phyloP scores from a whole-genome alignment of 2,797 vertebrate genomes.

The Sebastes nivosus region DNA sequence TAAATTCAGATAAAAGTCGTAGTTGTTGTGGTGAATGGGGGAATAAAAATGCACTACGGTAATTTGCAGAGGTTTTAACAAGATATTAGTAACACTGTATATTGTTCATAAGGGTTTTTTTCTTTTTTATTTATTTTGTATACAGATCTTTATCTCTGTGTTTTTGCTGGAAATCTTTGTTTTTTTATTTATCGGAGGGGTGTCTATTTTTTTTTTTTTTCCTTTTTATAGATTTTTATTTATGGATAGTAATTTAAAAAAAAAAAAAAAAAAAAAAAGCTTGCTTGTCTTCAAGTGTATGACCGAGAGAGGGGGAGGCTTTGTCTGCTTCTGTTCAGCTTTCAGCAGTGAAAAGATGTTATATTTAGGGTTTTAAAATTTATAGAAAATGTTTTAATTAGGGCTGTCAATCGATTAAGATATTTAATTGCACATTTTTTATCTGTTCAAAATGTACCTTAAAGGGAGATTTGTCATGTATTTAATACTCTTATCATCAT shows the following conservation, averaged over 20 bases:
- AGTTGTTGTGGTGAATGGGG: slow-evolving; percentile 58
- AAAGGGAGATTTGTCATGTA: too few relatives aligned
- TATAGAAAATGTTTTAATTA: background rate
- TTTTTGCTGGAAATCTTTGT: slow-evolving; percentile 72
- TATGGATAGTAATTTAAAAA: slow-evolving; percentile 69
- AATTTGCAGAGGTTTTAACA: slow-evolving; percentile 65
- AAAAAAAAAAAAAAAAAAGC: slow-evolving; percentile 8
- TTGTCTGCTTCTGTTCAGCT: slow-evolving; percentile 17
- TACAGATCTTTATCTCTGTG: slow-evolving; percentile 78
- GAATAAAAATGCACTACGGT: slow-evolving; percentile 74
- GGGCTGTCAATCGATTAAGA: too few relatives aligned
- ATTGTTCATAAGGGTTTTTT: slow-evolving; percentile 74
- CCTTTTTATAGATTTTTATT: slow-evolving; percentile 66
- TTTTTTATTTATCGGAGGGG: slow-evolving; percentile 74
- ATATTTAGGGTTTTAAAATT: background rate
- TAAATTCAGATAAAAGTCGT: slow-evolving; percentile 9
- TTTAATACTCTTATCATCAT: too few relatives aligned
- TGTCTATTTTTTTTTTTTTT: slow-evolving; percentile 11
- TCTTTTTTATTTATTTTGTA: slow-evolving; percentile 85
- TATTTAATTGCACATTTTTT: too few relatives aligned
- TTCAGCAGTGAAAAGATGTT: background rate
- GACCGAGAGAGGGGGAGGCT: background rate
- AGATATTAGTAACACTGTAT: slow-evolving; percentile 80
- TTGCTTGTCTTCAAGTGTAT: slow-evolving; percentile 17
- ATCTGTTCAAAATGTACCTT: too few relatives aligned